Percentiles rank a stretch among this genome's conserved stretches.
phyloP scores from a whole-genome alignment of 2,888 invertebrate genomes.

The Portevinia maculata region DNA sequence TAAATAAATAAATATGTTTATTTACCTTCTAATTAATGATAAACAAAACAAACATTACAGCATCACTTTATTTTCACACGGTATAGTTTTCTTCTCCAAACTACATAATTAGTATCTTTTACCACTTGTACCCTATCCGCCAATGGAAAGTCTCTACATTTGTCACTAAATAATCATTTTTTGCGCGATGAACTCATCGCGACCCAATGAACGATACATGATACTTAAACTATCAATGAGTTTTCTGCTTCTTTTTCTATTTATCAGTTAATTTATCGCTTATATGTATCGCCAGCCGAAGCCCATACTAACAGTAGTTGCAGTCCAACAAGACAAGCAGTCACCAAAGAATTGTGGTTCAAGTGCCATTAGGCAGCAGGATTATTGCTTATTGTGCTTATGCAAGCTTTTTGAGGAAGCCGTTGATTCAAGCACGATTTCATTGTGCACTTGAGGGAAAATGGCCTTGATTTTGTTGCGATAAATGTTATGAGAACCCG shows the following conservation, averaged over 20 bases:
- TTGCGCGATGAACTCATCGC: background rate
- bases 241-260: background rate
- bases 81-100: background rate
- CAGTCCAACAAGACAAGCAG: background rate
- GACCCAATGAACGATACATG: background rate
- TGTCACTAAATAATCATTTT: constrained; percentile 3
- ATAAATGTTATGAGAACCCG: background rate
- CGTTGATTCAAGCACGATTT: background rate
- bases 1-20: too few relatives aligned
- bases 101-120: constrained; percentile 2
- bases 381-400: constrained; percentile 1
- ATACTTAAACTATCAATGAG: background rate
- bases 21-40: too few relatives aligned
- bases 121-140: background rate
- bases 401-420: background rate
- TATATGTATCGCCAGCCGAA: background rate
- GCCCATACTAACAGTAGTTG: background rate
- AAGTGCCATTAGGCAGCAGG: background rate
- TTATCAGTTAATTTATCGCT: constrained; percentile 8
- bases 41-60: background rate
- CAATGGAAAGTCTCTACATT: too few relatives aligned
- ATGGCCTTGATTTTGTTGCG: background rate
- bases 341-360: constrained; percentile 14
- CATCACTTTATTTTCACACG: background rate
- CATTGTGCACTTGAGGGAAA: background rate